These are phyloP conservation scores for Psittacus erithacus DNA, from an alignment of 2,113 vertebrate species.

Conservation along the genomic window DNA sequence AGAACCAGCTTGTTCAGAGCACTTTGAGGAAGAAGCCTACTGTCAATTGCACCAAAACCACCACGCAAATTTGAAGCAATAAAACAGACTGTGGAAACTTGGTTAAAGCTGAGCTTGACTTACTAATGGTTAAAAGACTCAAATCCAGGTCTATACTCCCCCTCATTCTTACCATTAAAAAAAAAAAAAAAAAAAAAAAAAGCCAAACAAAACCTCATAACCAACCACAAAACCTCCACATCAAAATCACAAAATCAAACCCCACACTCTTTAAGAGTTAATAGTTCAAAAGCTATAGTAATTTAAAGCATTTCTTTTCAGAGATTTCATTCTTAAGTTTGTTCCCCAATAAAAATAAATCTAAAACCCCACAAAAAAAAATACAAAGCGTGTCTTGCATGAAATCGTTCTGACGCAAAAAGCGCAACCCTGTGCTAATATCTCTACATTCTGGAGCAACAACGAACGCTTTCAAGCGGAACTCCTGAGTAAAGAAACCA, in stretches of 20 bases:
- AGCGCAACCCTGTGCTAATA: fast-evolving
- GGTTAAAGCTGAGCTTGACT: neutral
- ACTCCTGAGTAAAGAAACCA: neutral
- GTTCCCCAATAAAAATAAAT: neutral
- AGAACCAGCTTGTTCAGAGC: neutral
- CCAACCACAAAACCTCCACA: neutral
- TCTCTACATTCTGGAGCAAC: neutral
- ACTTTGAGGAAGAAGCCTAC: neutral
- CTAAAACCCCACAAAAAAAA: neutral
- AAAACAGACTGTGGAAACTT: neutral
- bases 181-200: too few species aligned
- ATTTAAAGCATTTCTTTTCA: neutral
- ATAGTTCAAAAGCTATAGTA: neutral
- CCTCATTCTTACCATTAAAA: neutral
- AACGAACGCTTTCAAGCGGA: neutral
- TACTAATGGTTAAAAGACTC: fast-evolving
- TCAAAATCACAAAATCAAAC: neutral
- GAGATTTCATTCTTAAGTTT: neutral
- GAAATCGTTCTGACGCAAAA: fast-evolving
- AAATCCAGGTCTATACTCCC: neutral
- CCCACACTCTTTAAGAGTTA: neutral
- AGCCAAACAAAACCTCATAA: neutral
- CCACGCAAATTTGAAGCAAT: neutral
- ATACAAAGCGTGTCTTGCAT: fast-evolving
- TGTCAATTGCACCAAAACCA: neutral